A percentile compares a stretch with the other conserved stretches of the same genome.
phyloP scores from a whole-genome alignment of 2,113 vertebrate species.

The Osmerus mordax region DNA sequence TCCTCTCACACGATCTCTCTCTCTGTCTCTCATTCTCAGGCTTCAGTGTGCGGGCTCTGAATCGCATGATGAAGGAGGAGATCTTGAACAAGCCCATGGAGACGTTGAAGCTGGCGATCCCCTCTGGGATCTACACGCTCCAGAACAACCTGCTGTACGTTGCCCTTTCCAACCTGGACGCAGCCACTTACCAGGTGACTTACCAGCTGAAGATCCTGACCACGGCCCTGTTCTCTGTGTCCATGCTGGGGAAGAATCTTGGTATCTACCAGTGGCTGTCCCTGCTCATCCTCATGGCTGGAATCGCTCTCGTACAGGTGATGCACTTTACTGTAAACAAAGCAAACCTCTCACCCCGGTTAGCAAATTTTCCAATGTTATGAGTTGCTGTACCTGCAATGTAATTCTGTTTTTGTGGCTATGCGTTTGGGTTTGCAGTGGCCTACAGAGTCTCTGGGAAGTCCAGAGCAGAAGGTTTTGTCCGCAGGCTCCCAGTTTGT shows the following conservation, averaged over 20 bases:
- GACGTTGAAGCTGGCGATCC: conserved; percentile 94
- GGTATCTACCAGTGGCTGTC: conserved; percentile 96
- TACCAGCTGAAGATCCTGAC: conserved; percentile 99
- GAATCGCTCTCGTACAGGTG: conserved; percentile 95
- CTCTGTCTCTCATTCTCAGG: conserved; percentile 59
- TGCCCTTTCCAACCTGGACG: conserved; percentile 95
- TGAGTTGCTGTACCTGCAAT: too few species aligned
- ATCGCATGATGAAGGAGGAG: conserved; percentile 88
- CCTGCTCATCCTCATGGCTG: conserved; percentile 87
- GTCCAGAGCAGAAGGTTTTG: conserved; percentile 69
- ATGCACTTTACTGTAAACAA: not conserved
- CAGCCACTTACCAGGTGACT: conserved; percentile 97
- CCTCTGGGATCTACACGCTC: conserved; percentile 96
- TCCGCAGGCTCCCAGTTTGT: conserved; percentile 86
- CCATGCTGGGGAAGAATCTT: conserved; percentile 91
- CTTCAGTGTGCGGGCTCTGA: conserved; percentile 85
- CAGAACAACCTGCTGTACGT: conserved; percentile 98
- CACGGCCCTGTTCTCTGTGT: conserved; percentile 95
- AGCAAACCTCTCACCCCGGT: too few species aligned
- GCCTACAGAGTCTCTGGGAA: conserved; percentile 80
- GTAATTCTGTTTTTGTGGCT: not conserved
- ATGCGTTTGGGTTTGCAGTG: conserved; percentile 71
- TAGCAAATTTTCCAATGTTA: too few species aligned
- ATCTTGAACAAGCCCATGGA: conserved; percentile 92
- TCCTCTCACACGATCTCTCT: not conserved